Evolutionary conservation across 2,113 vertebrate species (phyloP).

Genomic region (Urocolius indicus): DNA sequence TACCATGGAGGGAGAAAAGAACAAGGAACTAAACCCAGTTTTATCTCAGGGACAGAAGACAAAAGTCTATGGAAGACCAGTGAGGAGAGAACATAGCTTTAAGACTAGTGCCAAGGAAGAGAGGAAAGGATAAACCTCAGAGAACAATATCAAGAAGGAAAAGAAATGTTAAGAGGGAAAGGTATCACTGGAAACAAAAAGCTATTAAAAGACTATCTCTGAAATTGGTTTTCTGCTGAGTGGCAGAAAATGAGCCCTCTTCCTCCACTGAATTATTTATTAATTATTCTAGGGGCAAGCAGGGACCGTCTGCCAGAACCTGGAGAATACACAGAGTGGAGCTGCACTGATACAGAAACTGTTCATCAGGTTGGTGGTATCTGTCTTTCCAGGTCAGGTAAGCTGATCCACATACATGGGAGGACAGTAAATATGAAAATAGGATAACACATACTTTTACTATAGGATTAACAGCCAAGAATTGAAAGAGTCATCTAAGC

Average conservation of each 20-base stretch:
- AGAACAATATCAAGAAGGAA: neutral
- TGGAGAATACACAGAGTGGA: neutral
- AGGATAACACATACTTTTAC: neutral
- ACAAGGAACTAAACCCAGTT: neutral
- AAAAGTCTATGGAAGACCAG: neutral
- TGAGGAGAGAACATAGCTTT: neutral
- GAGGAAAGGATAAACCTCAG: neutral
- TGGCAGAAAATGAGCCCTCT: neutral
- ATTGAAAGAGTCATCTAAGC: neutral
- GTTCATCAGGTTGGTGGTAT: neutral
- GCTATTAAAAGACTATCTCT: neutral
- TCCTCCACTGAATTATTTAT: neutral
- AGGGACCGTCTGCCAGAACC: neutral
- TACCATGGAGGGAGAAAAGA: neutral
- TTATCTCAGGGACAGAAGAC: neutral
- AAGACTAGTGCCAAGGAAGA: neutral
- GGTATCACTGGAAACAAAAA: neutral
- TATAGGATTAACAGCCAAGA: neutral
- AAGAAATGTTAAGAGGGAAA: neutral
- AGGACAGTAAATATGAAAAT: neutral
- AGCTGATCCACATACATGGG: neutral
- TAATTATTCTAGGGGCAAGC: neutral
- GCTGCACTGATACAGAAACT: neutral
- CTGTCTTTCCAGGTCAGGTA: neutral
- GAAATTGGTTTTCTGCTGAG: neutral